Evolutionary conservation across 2,888 invertebrate species (phyloP).

Genomic region (Brenthis hecate): DNA sequence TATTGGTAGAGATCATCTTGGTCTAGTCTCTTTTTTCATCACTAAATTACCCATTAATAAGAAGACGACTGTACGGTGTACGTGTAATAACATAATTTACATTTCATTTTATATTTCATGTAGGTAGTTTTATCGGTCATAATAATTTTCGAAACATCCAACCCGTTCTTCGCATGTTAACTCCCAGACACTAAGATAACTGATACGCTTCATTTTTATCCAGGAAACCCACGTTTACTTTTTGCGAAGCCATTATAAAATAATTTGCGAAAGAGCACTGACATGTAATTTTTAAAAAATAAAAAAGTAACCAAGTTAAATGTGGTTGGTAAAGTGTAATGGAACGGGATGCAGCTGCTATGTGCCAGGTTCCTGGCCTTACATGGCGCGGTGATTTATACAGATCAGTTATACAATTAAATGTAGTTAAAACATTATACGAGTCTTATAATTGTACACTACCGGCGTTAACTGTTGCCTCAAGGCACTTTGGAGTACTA

Average conservation of each 20-base stretch:
- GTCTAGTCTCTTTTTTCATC: too few species aligned
- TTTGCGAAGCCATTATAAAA: conserved; percentile 35
- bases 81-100: not conserved
- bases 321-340: conserved; percentile 42
- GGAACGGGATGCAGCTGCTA: conserved; percentile 47
- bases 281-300: conserved; percentile 21
- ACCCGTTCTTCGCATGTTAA: not conserved
- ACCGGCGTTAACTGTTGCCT: conserved; percentile 32
- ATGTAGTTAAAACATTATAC: conserved; percentile 39
- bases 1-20: too few species aligned
- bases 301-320: conserved; percentile 20
- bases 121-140: not conserved
- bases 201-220: conserved; percentile 23
- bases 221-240: conserved; percentile 22
- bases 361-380: conserved; percentile 33
- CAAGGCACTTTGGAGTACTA: conserved; percentile 18
- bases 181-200: conserved; percentile 4
- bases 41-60: too few species aligned
- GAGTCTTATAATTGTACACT: conserved; percentile 37
- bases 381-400: conserved; percentile 41
- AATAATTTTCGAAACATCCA: conserved; percentile 2
- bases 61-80: too few species aligned
- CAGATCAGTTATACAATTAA: conserved; percentile 42
- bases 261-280: conserved; percentile 32
- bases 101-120: not conserved